Evolutionary conservation across 1,140 invertebrate species (phyloP).

Genomic region (Brachionus manjavacas): DNA sequence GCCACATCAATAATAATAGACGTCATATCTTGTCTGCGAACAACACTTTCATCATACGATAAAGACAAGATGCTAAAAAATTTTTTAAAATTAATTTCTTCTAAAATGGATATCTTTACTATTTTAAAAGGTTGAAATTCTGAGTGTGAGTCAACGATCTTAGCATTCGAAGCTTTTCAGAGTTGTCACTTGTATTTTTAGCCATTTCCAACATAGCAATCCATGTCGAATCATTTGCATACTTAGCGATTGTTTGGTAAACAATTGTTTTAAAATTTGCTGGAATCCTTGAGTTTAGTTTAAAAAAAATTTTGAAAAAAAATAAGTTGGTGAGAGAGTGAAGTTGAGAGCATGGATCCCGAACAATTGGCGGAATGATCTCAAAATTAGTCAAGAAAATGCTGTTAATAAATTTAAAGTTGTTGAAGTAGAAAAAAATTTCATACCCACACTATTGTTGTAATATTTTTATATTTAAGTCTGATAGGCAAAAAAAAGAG

Average conservation of each 20-base stretch:
- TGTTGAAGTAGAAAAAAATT: too few relatives aligned
- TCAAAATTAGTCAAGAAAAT: too few relatives aligned
- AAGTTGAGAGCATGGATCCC: too few relatives aligned
- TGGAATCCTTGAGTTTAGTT: neutral
- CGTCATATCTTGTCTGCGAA: slow-evolving; percentile 27
- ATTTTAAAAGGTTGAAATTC: slow-evolving; percentile 28
- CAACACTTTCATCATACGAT: neutral
- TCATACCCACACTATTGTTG: too few relatives aligned
- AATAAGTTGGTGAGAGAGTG: too few relatives aligned
- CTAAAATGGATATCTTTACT: neutral
- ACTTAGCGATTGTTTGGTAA: slow-evolving; percentile 7
- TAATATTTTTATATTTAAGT: too few relatives aligned
- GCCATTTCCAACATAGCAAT: slow-evolving; percentile 3
- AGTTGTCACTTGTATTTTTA: neutral
- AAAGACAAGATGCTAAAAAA: neutral
- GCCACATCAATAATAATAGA: slow-evolving; percentile 4
- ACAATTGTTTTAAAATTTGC: slow-evolving; percentile 3
- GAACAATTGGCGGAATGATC: too few relatives aligned
- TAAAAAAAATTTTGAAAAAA: neutral
- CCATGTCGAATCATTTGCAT: neutral
- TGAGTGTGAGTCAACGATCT: slow-evolving; percentile 2
- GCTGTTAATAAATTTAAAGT: too few relatives aligned
- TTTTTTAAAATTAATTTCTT: neutral
- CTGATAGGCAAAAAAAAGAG: too few relatives aligned
- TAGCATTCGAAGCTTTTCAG: neutral